phyloP scores from a whole-genome alignment of 1,140 invertebrate species.

The Drosophila parabipectinata region DNA sequence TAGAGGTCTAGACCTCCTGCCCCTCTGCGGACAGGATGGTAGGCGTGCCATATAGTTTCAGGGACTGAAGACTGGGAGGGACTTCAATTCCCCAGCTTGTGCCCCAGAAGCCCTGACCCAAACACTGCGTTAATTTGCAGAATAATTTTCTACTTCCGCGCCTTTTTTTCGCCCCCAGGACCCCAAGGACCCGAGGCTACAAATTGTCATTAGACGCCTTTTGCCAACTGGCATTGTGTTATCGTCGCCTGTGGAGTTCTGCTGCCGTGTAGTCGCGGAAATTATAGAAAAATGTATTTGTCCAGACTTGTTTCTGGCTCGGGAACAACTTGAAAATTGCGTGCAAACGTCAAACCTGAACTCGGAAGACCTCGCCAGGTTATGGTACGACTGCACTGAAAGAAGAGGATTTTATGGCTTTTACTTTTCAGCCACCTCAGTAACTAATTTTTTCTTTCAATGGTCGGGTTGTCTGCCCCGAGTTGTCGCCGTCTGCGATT shows the following conservation, averaged over 20 bases:
- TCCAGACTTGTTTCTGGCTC: constrained; percentile 65
- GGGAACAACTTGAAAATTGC: constrained; percentile 76
- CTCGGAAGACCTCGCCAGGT: constrained; percentile 24
- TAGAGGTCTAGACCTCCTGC: background rate
- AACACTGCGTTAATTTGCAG: constrained; percentile 72
- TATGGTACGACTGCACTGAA: constrained; percentile 26
- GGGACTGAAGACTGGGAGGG: constrained; percentile 35
- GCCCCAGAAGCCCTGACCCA: constrained; percentile 17
- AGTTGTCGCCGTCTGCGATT: constrained; percentile 60
- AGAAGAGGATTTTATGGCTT: background rate
- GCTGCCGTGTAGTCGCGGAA: constrained; percentile 37
- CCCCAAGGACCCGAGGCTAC: constrained; percentile 42
- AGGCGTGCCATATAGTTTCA: constrained; percentile 57
- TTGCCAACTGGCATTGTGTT: constrained; percentile 33
- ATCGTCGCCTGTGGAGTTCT: constrained; percentile 42
- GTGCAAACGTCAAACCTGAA: constrained; percentile 50
- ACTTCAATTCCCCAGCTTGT: constrained; percentile 6
- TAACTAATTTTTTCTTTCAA: constrained; percentile 53
- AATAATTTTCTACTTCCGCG: constrained; percentile 75
- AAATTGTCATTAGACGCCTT: constrained; percentile 74
- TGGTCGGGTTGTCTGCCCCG: constrained; percentile 8
- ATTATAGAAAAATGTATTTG: constrained; percentile 81
- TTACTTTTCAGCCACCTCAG: constrained; percentile 31
- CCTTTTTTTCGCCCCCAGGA: constrained; percentile 12
- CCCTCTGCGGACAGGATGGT: constrained; percentile 2